Conservation (phyloP, 2,888 invertebrate species). For the Polydrusus cervinus region DNA sequence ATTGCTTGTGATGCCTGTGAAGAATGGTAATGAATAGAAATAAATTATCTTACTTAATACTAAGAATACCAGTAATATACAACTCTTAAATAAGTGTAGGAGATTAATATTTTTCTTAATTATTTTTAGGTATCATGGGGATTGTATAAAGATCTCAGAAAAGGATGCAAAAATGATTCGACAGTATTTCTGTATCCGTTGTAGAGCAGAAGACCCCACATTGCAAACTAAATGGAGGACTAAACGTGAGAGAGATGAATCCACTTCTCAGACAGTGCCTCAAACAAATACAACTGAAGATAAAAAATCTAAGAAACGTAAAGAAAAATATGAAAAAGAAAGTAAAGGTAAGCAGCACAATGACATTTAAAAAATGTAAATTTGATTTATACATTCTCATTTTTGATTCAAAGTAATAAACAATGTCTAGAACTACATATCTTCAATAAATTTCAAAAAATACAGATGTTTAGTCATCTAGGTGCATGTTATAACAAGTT, state of each 20-base stretch:
- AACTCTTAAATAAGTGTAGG: no score
- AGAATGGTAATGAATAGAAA: slow-evolving; percentile 80
- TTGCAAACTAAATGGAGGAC: slow-evolving; percentile 76
- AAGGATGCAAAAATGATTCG: slow-evolving; percentile 94
- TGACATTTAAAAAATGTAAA: not conserved
- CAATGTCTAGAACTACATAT: no score
- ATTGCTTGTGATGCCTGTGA: slow-evolving; percentile 98
- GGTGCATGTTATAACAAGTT: no score
- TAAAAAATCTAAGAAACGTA: slow-evolving; percentile 64
- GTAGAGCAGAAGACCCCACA: slow-evolving; percentile 87
- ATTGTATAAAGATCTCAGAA: slow-evolving; percentile 96
- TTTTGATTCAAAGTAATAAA: no score
- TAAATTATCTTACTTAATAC: not conserved
- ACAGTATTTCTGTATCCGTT: slow-evolving; percentile 92
- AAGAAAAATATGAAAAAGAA: slow-evolving; percentile 58
- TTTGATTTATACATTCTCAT: no score
- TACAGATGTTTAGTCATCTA: no score
- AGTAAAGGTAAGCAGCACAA: not conserved
- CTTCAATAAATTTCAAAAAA: no score
- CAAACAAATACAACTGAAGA: slow-evolving; percentile 62
- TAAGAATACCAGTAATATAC: no score
- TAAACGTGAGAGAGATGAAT: slow-evolving; percentile 64
- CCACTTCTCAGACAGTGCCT: slow-evolving; percentile 36
- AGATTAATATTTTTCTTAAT: no score
- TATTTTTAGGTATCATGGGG: slow-evolving; percentile 85